Base-by-base conservation (phyloP, 2,888 invertebrate species). In the Lithosia quadra region DNA sequence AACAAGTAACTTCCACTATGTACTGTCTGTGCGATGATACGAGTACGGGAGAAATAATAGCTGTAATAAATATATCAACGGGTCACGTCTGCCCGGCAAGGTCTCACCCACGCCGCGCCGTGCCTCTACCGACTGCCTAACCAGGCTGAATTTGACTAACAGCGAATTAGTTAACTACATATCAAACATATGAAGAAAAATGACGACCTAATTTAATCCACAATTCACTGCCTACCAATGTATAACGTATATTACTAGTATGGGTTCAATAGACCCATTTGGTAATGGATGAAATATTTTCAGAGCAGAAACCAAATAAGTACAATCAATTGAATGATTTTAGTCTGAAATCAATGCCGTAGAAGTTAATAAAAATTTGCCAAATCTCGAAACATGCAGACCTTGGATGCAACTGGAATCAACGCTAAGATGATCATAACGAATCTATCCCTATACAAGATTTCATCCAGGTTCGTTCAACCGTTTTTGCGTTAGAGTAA, bases 41-140 rank as follows among this genome's bases (percentile, higher is more conserved):
- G 65, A 67, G 57, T 60, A 62, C 62, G 43, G 66, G 62, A 67
- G 61, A 67, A 76, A 68, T 78, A 72, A 71, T 74, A 58, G 60
- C 24, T 11, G 71, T 65, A 68, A 67, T 78, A 74, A 78, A 76
- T 62, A 69, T 64, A 74, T 77, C 70, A 79, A 68, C 75, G 55
- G 36, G n/a, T 43, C 57, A 53, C 62, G 28, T 68, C 58, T 65
- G 55, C 22, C 57, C 34, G 61, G 33, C 49, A 65, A 69, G 65
- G 69, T 24, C 65, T 53, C 63, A 65, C 73, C 69, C 67, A 64
- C 56, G n/a, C 21, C 65, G 69, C 56, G n/a, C 21, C 65, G 69
- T 34, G 68, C 72, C 71, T 68, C 68, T 67, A 13, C 33, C 57
- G 24, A 7, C 55, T 60, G 15, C 57, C 13, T 36, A 28, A 3